Evolutionary conservation across 2,113 vertebrate species (phyloP).

Genomic region (Ascaphus truei): DNA sequence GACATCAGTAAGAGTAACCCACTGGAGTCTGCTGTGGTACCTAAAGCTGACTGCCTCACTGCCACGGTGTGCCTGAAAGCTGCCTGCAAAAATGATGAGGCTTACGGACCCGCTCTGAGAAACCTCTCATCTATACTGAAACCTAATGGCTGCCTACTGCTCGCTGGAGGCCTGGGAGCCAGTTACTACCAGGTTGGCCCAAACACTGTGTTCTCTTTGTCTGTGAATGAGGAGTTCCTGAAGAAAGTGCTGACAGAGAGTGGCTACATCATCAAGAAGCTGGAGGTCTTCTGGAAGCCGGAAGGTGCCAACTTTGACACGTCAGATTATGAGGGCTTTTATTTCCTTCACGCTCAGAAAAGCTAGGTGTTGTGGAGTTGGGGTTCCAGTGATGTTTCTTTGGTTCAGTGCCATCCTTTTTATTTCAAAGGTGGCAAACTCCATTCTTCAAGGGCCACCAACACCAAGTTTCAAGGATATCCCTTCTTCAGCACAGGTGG

Average conservation of each 20-base stretch:
- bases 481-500: too few species aligned
- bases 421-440: too few species aligned
- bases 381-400: too few species aligned
- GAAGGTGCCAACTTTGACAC: background rate
- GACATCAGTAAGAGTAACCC: slow-evolving; percentile 33
- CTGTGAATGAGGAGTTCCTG: slow-evolving; percentile 20
- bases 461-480: too few species aligned
- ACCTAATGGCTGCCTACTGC: slow-evolving; percentile 26
- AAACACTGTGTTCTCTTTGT: slow-evolving; percentile 29
- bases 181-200: slow-evolving; percentile 37
- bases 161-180: slow-evolving; percentile 26
- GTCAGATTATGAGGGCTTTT: background rate
- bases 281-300: background rate
- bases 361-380: too few species aligned
- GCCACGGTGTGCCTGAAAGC: slow-evolving; percentile 42
- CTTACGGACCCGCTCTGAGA: slow-evolving; percentile 6
- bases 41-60: slow-evolving; percentile 27
- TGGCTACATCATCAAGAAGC: background rate
- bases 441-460: too few species aligned
- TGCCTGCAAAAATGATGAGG: slow-evolving; percentile 30
- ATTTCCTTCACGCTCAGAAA: slow-evolving; percentile 24
- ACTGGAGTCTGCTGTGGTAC: slow-evolving; percentile 24
- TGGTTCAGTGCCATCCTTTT: too few species aligned
- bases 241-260: background rate
- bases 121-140: slow-evolving; percentile 32